A percentile compares a stretch with the other conserved stretches of the same genome.
Evolutionary conservation across 1,140 invertebrate genomes (phyloP).

Genomic region (Augochlora pura): DNA sequence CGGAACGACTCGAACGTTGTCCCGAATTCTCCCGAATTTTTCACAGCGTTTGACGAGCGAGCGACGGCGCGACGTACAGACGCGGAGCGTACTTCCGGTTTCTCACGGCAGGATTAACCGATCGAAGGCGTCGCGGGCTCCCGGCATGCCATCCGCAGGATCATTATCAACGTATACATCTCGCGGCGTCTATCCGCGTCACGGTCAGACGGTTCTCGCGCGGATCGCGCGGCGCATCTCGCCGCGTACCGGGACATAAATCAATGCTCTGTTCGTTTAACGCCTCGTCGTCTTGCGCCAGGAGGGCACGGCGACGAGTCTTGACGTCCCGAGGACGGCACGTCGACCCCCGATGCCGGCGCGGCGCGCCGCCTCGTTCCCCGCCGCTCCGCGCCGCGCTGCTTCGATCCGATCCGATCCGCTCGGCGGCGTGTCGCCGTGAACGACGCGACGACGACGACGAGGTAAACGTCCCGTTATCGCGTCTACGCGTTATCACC

Average conservation of each 20-base stretch:
- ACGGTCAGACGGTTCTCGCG: not conserved
- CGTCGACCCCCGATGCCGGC: not conserved
- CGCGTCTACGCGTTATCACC: not conserved
- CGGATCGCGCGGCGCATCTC: not conserved
- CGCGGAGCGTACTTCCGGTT: no score
- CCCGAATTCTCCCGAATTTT: no score
- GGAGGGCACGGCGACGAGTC: not conserved
- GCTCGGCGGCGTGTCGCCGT: no score
- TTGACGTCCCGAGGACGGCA: not conserved
- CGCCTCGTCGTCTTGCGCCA: slow-evolving; percentile 14
- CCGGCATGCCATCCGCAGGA: no score
- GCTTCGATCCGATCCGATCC: no score
- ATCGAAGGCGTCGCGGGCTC: no score
- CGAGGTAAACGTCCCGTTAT: slow-evolving; percentile 26
- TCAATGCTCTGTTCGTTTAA: slow-evolving; percentile 35
- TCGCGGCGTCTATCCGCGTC: not conserved
- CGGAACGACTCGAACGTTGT: no score
- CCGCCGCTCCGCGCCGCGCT: not conserved
- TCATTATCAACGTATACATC: not conserved
- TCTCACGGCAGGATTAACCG: no score
- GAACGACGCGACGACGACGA: no score
- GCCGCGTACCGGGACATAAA: not conserved
- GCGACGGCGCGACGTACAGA: no score
- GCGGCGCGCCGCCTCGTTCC: not conserved
- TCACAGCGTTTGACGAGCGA: no score